Evolutionary conservation across 1,140 invertebrate genomes (phyloP), one percentile per base, ranked within the genome.

Genomic region (Drosophila paulistorum): DNA sequence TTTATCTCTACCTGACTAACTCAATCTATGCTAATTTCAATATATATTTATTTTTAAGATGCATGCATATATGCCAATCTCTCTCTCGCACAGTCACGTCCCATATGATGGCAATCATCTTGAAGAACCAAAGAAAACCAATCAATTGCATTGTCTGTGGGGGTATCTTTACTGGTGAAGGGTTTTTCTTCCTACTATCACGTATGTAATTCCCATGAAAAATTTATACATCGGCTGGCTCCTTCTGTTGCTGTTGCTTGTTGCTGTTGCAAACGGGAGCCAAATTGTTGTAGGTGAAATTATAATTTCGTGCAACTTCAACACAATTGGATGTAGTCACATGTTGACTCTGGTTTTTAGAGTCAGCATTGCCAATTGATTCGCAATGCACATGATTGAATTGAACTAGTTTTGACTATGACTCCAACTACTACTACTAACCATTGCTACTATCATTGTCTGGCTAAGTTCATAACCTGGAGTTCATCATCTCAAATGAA

Each of bases 141-240:
- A 90, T 86, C 86, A 86, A 66, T 57, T 48, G 66, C 77, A 13
- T 39, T 60, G 42, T 51, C 45, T n/a, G 45, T n/a, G 45, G 13
- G 35, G 35, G 7, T 37, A 9, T 37, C 35, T 37, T 37, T 37
- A 69, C 65, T 63, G 48, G 57, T 41, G 45, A 26, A 68, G 77
- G 68, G 76, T 37, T 62, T 68, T 64, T 45, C 13, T n/a, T 60
- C 71, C 67, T 73, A 89, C 84, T 81, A 89, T 87, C 86, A 90
- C 86, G 86, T 90, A 90, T 90, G 86, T 86, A 78, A 90, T 90
- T 90, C 86, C 86, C 86, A 90, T 90, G 86, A 90, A 90, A 75
- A 90, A 83, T 82, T 83, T 72, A 11, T n/a, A 42, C 45, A 42
- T 33, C 55, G 42, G 9, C 54, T 30, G 35, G 66, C 30, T 35